Evolutionary conservation across 2,113 vertebrate genomes (phyloP).

Genomic region (Trichechus manatus): DNA sequence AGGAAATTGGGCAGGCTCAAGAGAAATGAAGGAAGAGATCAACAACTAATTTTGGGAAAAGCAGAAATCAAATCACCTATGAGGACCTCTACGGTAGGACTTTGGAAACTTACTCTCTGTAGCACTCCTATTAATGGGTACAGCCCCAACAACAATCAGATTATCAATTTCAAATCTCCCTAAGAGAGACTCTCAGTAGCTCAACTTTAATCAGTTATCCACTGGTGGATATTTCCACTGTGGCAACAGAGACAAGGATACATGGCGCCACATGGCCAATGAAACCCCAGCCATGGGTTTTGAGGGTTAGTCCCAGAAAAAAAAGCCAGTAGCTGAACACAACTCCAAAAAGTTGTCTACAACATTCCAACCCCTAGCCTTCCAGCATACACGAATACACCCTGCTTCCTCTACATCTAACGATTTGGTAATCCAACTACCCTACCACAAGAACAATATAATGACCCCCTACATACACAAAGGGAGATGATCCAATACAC

Average conservation of each 20-base stretch:
- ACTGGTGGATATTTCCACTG: neutral
- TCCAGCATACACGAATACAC: neutral
- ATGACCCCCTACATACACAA: neutral
- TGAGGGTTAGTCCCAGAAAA: neutral
- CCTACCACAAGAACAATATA: neutral
- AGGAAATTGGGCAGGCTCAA: neutral
- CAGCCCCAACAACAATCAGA: neutral
- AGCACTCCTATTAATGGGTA: neutral
- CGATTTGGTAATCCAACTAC: neutral
- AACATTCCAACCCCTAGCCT: neutral
- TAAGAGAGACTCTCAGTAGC: neutral
- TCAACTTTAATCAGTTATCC: neutral
- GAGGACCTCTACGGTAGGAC: neutral
- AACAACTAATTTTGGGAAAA: slow-evolving; percentile 4
- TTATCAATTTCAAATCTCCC: neutral
- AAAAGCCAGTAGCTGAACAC: neutral
- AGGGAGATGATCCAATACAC: neutral
- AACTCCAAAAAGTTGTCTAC: neutral
- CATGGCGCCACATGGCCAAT: neutral
- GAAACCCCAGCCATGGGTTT: neutral
- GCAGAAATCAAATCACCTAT: slow-evolving; percentile 4
- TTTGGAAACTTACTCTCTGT: neutral
- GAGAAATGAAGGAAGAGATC: neutral
- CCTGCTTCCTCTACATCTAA: neutral
- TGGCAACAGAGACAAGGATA: neutral